Evolutionary conservation across 2,797 vertebrate genomes (phyloP).

Genomic region (Sternotherus odoratus): DNA sequence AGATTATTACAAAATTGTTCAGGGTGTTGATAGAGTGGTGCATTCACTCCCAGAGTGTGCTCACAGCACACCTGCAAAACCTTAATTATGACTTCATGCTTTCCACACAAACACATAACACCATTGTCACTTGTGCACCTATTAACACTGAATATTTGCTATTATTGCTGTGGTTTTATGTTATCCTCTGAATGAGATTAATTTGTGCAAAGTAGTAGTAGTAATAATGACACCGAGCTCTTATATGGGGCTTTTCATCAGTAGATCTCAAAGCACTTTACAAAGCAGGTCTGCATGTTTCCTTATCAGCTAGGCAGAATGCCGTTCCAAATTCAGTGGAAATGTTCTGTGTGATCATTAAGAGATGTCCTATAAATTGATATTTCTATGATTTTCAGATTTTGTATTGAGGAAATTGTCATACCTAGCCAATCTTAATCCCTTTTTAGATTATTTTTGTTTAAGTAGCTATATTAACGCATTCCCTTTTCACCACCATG

Average conservation of each 20-base stretch:
- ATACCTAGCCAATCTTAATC: not conserved
- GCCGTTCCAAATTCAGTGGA: not conserved
- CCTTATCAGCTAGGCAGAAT: constrained; percentile 2
- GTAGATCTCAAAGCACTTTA: not conserved
- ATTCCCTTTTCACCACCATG: not conserved
- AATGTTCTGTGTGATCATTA: not conserved
- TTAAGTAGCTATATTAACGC: not conserved
- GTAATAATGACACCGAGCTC: not conserved
- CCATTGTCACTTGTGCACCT: not conserved
- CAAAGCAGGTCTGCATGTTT: not conserved
- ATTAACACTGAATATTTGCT: not conserved
- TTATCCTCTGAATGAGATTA: not conserved
- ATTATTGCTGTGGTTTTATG: not conserved
- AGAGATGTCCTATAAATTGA: not conserved
- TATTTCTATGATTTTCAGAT: not conserved
- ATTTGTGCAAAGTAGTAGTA: not conserved
- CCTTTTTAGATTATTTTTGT: not conserved
- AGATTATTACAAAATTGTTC: not conserved
- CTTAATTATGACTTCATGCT: not conserved
- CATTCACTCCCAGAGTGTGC: not conserved
- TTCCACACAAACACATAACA: not conserved
- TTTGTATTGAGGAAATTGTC: not conserved
- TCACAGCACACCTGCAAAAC: not conserved
- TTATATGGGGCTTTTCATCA: not conserved
- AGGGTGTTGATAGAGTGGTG: not conserved